Evolutionary conservation across 2,797 vertebrate species (phyloP), one percentile per base, ranked within the genome.

Genomic region (Todus mexicanus): DNA sequence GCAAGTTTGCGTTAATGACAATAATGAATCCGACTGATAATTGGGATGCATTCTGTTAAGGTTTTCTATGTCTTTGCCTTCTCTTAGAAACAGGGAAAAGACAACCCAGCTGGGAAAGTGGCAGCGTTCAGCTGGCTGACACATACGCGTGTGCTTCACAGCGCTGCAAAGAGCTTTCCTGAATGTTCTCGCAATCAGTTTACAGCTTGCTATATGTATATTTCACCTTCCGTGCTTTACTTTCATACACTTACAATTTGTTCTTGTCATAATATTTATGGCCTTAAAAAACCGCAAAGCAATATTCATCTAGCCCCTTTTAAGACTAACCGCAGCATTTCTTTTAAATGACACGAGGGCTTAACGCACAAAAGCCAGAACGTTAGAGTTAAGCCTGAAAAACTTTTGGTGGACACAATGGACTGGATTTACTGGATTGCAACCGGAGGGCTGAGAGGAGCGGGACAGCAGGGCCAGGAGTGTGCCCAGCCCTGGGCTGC

Each of bases 401-500:
- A 33, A n/a, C 66, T 78, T 61, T 12, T 29, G 51, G 42, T 15
- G 43, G 56, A 9, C 27, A 26, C n/a, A 10, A 3, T 3, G 51
- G 59, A 6, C 4, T 8, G 63, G 66, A 37, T 51, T 54, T 89
- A 64, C 29, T 80, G 4, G 4, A 18, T 25, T 14, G 47, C 45
- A 50, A 7, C 13, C 22, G 59, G 43, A 35, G 53, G 3, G 4
- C 7, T 2, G 56, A 45, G 53, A 25, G 7, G 4, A 18, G 42
- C 4, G 42, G 43, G 65, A 31, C 54, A 45, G 4, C 6, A 5
- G 4, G 0, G 33, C 11, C 26, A 6, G 1, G 11, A 27, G 35
- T 1, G 64, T 6, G 63, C 8, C 25, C 23, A 18, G 71, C n/a
- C n/a, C 0, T 3, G 6, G 15, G 8, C 11, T 23, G 54, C 6